Evolutionary conservation across 1,140 invertebrate genomes (phyloP).

Genomic region (Drosophila carrolli): DNA sequence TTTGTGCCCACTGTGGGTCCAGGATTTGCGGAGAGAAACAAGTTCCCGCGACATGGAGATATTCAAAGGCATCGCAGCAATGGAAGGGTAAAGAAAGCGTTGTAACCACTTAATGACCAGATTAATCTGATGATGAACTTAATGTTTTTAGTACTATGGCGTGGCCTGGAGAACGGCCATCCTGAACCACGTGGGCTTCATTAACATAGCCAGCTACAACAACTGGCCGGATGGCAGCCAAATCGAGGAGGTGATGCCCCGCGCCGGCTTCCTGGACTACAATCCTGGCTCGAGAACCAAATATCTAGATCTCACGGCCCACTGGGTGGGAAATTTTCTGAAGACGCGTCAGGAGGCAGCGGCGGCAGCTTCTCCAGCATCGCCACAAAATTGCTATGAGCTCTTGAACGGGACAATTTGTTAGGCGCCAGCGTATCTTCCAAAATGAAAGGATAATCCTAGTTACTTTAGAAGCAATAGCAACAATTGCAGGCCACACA

Average conservation of each 20-base stretch:
- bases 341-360: slow-evolving; percentile 77
- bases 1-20: slow-evolving; percentile 88
- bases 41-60: slow-evolving; percentile 86
- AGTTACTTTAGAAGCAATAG: slow-evolving; percentile 78
- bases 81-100: slow-evolving; percentile 76
- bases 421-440: slow-evolving; percentile 44
- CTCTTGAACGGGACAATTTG: slow-evolving; percentile 83
- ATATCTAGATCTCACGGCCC: slow-evolving; percentile 87
- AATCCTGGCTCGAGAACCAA: slow-evolving; percentile 86
- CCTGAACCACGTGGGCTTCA: slow-evolving; percentile 85
- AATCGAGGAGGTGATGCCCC: slow-evolving; percentile 87
- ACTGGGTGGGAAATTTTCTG: slow-evolving; percentile 86
- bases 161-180: slow-evolving; percentile 86
- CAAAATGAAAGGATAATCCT: slow-evolving; percentile 35
- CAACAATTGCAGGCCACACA: slow-evolving; percentile 68
- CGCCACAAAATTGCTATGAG: slow-evolving; percentile 71
- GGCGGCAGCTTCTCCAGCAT: slow-evolving; percentile 43
- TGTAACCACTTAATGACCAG: neutral
- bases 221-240: slow-evolving; percentile 88
- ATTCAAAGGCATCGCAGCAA: slow-evolving; percentile 86
- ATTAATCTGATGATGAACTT: too few relatives aligned
- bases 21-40: slow-evolving; percentile 87
- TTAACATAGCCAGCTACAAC: slow-evolving; percentile 87
- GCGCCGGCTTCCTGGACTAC: slow-evolving; percentile 86
- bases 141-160: slow-evolving; percentile 84